Percentiles rank a stretch among this genome's conserved stretches.
These are phyloP conservation scores for Cyprinodon variegatus DNA, from an alignment of 2,113 vertebrate genomes.

Conservation along the genomic window DNA sequence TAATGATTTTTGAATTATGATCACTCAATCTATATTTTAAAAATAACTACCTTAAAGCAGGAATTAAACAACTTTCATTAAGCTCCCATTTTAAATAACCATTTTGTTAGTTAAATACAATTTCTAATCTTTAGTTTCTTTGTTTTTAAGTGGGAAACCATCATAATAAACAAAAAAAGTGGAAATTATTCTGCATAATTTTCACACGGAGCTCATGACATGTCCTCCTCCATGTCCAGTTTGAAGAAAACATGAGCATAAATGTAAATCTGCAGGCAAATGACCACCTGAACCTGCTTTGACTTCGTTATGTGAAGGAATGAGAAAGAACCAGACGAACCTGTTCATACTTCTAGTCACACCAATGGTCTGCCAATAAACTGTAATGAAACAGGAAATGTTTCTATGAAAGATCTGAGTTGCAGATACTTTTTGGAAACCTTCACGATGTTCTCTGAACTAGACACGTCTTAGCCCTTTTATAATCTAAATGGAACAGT, in stretches of 20 bases:
- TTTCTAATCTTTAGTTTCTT: no score
- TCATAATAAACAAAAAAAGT: no score
- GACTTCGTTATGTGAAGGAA: conserved; percentile 6
- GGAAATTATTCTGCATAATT: not conserved
- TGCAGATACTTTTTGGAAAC: not conserved
- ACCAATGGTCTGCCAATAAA: not conserved
- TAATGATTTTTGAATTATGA: no score
- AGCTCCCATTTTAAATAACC: no score
- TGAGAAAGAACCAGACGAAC: conserved; percentile 15
- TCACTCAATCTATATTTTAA: no score
- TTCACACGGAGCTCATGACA: not conserved
- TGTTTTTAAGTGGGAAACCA: no score
- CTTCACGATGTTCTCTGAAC: not conserved
- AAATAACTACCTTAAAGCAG: no score
- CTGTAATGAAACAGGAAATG: not conserved
- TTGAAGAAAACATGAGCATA: not conserved
- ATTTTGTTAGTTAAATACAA: no score
- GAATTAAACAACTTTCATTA: no score
- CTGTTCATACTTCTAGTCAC: not conserved
- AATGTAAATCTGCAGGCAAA: not conserved
- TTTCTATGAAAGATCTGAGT: not conserved
- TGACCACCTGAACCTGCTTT: not conserved
- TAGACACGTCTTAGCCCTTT: not conserved
- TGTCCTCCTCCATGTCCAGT: not conserved
- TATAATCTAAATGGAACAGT: not conserved